Conservation (phyloP, 2,113 vertebrate genomes). For the Hemichromis elongatus region DNA sequence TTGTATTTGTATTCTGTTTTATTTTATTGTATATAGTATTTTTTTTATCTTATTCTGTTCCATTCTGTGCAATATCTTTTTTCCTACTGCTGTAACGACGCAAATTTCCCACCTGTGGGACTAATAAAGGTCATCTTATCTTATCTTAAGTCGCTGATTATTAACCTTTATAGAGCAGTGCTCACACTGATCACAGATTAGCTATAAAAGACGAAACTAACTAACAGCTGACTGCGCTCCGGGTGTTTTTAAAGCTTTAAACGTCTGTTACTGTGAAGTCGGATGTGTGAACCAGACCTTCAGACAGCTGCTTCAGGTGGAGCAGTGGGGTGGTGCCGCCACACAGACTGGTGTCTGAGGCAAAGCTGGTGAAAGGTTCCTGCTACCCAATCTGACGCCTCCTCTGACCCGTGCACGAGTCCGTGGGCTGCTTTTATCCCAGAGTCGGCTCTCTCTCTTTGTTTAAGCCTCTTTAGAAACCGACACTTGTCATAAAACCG, state of each 20-base stretch:
- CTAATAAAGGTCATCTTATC: too few species aligned
- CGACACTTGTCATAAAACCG: fast-evolving
- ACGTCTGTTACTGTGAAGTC: neutral
- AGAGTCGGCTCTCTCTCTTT: neutral
- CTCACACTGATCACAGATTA: neutral
- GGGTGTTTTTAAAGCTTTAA: neutral
- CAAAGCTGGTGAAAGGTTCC: neutral
- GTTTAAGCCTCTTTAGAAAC: fast-evolving
- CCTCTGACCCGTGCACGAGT: neutral
- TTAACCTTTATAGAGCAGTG: neutral
- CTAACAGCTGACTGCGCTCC: neutral
- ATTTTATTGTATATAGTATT: too few species aligned
- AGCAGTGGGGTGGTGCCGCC: neutral
- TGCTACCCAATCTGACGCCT: neutral
- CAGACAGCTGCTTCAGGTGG: neutral
- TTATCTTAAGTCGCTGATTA: neutral
- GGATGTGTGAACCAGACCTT: neutral
- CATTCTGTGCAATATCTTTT: too few species aligned
- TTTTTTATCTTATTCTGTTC: too few species aligned
- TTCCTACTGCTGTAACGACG: too few species aligned
- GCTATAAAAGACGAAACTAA: fast-evolving
- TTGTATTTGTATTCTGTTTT: too few species aligned
- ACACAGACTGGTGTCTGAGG: neutral
- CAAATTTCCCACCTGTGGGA: too few species aligned
- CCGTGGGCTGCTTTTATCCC: neutral